A percentile compares a stretch with the other conserved stretches of the same genome.
These are phyloP conservation scores for Brachionus rotundiformis DNA, from an alignment of 1,140 invertebrate species.

Conservation along the genomic window DNA sequence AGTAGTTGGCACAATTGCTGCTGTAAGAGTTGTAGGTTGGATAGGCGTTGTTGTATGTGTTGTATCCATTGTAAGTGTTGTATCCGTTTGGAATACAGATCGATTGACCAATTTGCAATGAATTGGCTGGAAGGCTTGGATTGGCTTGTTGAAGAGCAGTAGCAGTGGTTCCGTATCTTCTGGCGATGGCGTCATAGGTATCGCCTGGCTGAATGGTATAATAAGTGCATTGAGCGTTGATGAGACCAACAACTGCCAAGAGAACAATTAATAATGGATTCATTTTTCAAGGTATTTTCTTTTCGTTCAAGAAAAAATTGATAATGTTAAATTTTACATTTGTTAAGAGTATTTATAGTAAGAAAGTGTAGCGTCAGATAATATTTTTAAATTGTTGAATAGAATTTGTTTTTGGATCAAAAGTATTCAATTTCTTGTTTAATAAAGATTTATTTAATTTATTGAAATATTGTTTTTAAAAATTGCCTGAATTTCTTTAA, in stretches of 20 bases:
- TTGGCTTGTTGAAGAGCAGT: slow-evolving; percentile 26
- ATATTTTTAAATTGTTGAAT: background rate
- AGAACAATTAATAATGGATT: background rate
- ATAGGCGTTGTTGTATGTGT: background rate
- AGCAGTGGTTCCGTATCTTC: slow-evolving; percentile 19
- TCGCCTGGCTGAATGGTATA: slow-evolving; percentile 29
- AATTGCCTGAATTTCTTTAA: background rate
- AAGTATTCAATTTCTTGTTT: background rate
- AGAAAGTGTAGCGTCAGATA: background rate
- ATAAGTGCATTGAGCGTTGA: slow-evolving; percentile 28
- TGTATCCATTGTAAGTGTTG: slow-evolving; percentile 1
- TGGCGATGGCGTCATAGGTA: slow-evolving; percentile 27
- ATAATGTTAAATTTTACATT: background rate
- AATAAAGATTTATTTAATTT: background rate
- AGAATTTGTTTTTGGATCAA: background rate
- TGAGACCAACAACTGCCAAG: background rate
- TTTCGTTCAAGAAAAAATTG: background rate
- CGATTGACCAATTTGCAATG: slow-evolving; percentile 10
- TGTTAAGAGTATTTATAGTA: background rate
- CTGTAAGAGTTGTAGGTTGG: slow-evolving; percentile 11
- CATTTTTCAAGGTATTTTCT: background rate
- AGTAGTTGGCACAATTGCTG: background rate
- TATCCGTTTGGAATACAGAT: slow-evolving; percentile 10
- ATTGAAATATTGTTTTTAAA: background rate
- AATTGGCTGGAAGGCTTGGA: background rate